Evolutionary conservation across 2,113 vertebrate genomes (phyloP).

Genomic region (Macquaria australasica): DNA sequence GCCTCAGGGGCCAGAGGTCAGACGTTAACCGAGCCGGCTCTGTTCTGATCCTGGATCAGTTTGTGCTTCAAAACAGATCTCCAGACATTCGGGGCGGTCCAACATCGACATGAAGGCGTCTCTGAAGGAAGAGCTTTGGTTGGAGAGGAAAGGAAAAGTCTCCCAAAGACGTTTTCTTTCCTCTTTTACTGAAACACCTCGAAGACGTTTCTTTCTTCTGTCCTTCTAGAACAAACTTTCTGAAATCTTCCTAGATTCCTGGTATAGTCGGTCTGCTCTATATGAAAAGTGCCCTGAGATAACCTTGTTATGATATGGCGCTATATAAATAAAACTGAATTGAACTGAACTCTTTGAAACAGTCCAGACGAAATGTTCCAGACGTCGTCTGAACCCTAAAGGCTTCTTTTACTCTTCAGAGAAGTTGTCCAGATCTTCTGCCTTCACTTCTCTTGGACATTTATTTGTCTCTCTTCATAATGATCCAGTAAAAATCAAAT

Average conservation of each 20-base stretch:
- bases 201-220: background rate
- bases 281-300: too few species aligned
- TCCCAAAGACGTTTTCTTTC: background rate
- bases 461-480: background rate
- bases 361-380: background rate
- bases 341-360: background rate
- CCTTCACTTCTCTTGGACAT: background rate
- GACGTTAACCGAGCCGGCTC: background rate
- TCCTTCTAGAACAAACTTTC: background rate
- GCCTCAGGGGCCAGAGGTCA: conserved; percentile 2
- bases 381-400: too few species aligned
- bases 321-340: too few species aligned
- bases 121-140: background rate
- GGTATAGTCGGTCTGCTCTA: too few species aligned
- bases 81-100: background rate
- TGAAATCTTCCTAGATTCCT: background rate
- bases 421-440: background rate
- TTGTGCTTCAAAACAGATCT: too few species aligned
- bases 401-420: background rate
- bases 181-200: background rate
- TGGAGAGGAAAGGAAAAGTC: background rate
- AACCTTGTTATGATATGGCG: too few species aligned
- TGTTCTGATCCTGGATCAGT: conserved; percentile 11
- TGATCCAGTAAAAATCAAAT: background rate
- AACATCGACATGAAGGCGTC: background rate